A percentile compares a stretch with the other conserved stretches of the same genome.
Conservation (phyloP, 2,797 vertebrate species). For the Triplophysa bombifrons region DNA sequence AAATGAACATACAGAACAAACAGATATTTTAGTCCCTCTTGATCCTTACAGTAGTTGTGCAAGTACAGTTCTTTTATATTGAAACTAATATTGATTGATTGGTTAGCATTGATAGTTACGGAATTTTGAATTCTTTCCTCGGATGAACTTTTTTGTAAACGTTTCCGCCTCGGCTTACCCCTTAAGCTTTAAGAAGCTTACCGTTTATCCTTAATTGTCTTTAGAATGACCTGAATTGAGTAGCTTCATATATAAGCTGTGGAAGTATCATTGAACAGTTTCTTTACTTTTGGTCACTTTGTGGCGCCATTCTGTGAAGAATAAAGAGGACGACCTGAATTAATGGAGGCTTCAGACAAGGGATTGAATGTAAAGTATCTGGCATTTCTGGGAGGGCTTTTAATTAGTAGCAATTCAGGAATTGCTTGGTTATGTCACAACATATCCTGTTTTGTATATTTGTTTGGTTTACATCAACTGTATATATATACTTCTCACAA, state of each 20-base stretch:
- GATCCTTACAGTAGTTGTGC: too few relatives aligned
- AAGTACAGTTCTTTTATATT: too few relatives aligned
- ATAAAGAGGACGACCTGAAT: not conserved
- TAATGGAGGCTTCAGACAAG: conserved; percentile 33
- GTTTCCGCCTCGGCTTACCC: conserved; percentile 45
- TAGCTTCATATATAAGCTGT: conserved; percentile 1
- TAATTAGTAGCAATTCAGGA: too few relatives aligned
- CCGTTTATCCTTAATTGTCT: conserved; percentile 55
- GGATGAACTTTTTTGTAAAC: conserved; percentile 52
- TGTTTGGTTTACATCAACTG: not conserved
- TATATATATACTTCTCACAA: too few relatives aligned
- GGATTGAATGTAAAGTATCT: conserved; percentile 52
- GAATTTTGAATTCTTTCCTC: too few relatives aligned
- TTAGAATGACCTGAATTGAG: conserved; percentile 44
- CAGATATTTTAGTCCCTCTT: not conserved
- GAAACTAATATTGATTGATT: too few relatives aligned
- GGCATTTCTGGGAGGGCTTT: conserved; percentile 6
- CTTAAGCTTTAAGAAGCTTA: conserved; percentile 54
- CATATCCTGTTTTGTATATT: not conserved
- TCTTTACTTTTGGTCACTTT: conserved; percentile 13
- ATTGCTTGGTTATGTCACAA: too few relatives aligned
- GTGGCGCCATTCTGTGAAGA: not conserved
- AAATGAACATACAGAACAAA: not conserved
- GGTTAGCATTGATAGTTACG: too few relatives aligned
- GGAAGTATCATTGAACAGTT: conserved; percentile 27